Evolutionary conservation across 2,113 vertebrate species (phyloP).

Genomic region (Poecile atricapillus): DNA sequence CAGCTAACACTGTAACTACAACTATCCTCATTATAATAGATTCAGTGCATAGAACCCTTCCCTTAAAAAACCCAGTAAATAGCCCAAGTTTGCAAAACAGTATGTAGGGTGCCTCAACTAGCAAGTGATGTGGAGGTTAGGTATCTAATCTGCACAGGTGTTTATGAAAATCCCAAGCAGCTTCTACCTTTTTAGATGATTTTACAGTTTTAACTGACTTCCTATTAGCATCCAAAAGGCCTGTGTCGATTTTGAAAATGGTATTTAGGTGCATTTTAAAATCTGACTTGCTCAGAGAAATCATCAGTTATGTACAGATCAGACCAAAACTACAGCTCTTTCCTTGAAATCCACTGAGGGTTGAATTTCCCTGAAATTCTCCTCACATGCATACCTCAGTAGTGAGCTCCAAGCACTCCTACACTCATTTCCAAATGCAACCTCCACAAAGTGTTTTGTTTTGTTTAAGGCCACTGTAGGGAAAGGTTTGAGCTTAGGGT

Average conservation of each 20-base stretch:
- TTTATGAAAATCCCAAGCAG: background rate
- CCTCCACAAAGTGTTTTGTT: background rate
- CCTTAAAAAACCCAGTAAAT: background rate
- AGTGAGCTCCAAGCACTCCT: background rate
- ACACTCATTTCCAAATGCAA: background rate
- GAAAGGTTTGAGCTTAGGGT: background rate
- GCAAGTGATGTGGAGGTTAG: background rate
- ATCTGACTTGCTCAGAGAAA: background rate
- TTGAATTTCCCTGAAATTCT: background rate
- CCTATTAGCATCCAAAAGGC: background rate
- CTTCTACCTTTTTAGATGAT: background rate
- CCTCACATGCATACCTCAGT: background rate
- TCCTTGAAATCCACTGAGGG: background rate
- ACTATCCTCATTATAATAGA: background rate
- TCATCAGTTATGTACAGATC: background rate
- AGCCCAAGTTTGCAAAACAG: background rate
- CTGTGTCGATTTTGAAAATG: background rate
- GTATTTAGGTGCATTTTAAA: background rate
- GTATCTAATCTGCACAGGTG: background rate
- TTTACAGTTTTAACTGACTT: background rate
- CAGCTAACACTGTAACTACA: background rate
- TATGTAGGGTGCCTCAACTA: fast-evolving
- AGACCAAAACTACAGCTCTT: background rate
- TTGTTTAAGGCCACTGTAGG: background rate
- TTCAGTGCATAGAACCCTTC: background rate